Conservation (phyloP, 2,888 invertebrate genomes). For the Phalangium opilio region DNA sequence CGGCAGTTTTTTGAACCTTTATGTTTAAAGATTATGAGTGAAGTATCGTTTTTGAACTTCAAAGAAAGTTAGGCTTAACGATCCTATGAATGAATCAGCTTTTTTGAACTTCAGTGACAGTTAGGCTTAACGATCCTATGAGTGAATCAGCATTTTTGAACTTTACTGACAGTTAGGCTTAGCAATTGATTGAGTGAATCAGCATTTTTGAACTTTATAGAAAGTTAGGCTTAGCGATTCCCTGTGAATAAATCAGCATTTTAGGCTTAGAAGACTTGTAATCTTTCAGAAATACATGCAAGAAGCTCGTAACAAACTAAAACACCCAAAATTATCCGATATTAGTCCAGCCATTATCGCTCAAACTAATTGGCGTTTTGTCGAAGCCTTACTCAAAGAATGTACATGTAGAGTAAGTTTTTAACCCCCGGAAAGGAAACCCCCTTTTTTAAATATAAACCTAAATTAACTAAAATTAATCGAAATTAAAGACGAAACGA, state of each 20-base stretch:
- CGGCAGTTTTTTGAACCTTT: no score
- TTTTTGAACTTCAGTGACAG: not conserved
- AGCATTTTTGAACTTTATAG: not conserved
- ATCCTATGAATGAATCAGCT: not conserved
- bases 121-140: no score
- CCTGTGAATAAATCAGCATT: no score
- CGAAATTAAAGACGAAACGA: constrained; percentile 63
- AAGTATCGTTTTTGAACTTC: no score
- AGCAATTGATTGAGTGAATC: no score
- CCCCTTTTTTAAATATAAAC: not conserved
- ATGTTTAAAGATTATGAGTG: no score
- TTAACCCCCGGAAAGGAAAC: not conserved
- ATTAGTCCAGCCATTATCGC: constrained; percentile 67
- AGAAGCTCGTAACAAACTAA: constrained; percentile 28
- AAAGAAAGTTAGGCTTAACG: no score
- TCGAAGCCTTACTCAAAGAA: constrained; percentile 86
- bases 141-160: no score
- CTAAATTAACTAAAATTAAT: not conserved
- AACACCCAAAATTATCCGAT: constrained; percentile 24
- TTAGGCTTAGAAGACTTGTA: not conserved
- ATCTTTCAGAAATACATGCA: constrained; percentile 30
- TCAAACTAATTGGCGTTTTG: constrained; percentile 95
- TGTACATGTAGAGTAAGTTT: constrained; percentile 12
- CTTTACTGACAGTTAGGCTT: no score
- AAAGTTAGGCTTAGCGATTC: no score